Percentiles rank a stretch among this genome's conserved stretches.
phyloP scores from a whole-genome alignment of 2,113 vertebrate species.

The Aix galericulata region DNA sequence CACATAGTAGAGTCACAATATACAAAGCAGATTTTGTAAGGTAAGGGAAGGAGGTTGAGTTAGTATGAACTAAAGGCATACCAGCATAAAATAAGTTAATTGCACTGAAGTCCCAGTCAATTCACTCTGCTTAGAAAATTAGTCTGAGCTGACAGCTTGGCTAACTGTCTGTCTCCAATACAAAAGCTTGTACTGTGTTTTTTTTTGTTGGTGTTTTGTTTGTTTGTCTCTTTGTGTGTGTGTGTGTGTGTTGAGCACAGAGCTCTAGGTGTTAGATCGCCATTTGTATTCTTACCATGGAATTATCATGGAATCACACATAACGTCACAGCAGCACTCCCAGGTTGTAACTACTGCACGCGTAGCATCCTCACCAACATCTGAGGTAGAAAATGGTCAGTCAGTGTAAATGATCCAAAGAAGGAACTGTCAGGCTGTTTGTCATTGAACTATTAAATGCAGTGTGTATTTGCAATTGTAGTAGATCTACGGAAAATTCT shows the following conservation, averaged over 20 bases:
- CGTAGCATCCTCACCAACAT: neutral
- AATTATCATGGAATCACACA: neutral
- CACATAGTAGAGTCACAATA: neutral
- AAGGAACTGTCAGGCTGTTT: neutral
- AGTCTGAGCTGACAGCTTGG: neutral
- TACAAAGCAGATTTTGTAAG: neutral
- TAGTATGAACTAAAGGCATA: neutral
- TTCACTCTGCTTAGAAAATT: neutral
- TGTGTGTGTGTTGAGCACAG: too few relatives aligned
- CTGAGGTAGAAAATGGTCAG: neutral
- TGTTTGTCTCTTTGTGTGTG: too few relatives aligned
- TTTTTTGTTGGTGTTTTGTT: too few relatives aligned
- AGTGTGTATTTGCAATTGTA: neutral
- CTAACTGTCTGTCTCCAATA: neutral
- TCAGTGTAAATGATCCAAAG: neutral
- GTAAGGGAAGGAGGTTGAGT: neutral
- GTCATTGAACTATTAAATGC: neutral
- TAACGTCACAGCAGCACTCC: neutral
- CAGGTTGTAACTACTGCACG: accelerated
- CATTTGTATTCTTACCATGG: neutral
- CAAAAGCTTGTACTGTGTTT: accelerated
- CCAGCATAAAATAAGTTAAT: neutral
- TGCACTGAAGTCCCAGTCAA: neutral
- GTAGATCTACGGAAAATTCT: neutral
- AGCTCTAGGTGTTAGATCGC: neutral